A percentile compares a stretch with the other conserved stretches of the same genome.
Evolutionary conservation across 2,888 invertebrate species (phyloP).

Genomic region (Drosophila greeni): DNA sequence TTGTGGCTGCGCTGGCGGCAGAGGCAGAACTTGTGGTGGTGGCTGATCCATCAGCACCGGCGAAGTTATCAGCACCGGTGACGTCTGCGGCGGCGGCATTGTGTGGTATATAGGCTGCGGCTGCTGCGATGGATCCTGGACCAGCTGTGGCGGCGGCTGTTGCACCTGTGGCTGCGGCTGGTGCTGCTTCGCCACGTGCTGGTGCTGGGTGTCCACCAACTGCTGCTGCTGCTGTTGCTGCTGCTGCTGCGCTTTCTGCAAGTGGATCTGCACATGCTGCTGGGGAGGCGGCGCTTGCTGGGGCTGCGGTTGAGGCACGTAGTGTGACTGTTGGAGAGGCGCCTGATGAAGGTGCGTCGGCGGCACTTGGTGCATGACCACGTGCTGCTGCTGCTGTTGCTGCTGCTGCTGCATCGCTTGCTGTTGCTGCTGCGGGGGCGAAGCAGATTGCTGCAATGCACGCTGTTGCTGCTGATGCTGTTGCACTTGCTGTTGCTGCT

Average conservation of each 20-base stretch:
- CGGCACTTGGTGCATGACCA: slow-evolving; percentile 58
- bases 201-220: slow-evolving; percentile 56
- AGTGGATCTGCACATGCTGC: slow-evolving; percentile 53
- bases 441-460: slow-evolving; percentile 50
- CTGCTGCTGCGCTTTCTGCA: slow-evolving; percentile 57
- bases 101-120: slow-evolving; percentile 62
- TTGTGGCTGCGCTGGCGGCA: slow-evolving; percentile 50
- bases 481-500: slow-evolving; percentile 29
- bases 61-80: slow-evolving; percentile 66
- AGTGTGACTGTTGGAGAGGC: slow-evolving; percentile 70
- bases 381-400: slow-evolving; percentile 67
- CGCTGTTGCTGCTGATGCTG: slow-evolving; percentile 40
- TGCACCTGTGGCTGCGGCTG: slow-evolving; percentile 58
- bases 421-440: slow-evolving; percentile 53
- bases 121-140: slow-evolving; percentile 53
- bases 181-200: slow-evolving; percentile 67
- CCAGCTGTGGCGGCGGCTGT: slow-evolving; percentile 62
- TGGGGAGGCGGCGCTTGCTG: slow-evolving; percentile 67
- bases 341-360: slow-evolving; percentile 62
- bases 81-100: slow-evolving; percentile 65
- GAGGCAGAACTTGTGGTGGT: slow-evolving; percentile 44
- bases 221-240: slow-evolving; percentile 43
- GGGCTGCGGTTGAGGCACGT: slow-evolving; percentile 74
- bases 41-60: slow-evolving; percentile 61
- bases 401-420: slow-evolving; percentile 50